Base-by-base conservation (phyloP, 2,797 vertebrate genomes). In the Rachycentron canadum region DNA sequence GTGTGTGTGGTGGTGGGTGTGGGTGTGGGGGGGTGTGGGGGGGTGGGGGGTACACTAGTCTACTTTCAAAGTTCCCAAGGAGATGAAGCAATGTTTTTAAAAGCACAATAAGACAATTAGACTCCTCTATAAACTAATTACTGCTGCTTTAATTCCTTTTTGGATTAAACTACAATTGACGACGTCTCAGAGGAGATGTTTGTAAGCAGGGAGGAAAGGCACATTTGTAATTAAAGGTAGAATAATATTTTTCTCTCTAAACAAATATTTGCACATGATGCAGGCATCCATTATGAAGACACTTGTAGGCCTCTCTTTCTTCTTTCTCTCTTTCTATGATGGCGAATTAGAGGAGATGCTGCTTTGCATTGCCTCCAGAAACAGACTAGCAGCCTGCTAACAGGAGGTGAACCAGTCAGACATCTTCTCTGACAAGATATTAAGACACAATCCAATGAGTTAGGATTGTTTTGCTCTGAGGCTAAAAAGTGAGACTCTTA, bases 21-120 rank as follows among this genome's bases (percentile, higher is more conserved):
- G n/a, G n/a, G n/a, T n/a, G 50, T 25, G 4, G 70, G 55, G 52
- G 61, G 73, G n/a, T n/a, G n/a, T 49, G 64, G 71, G 78, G 43
- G 45, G 73, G 68, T 8, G 45, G 64, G 78, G 80, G 83, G 89
- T 85, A 91, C 81, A 74, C 80, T 85, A 89, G 87, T 87, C 85
- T 79, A 91, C 83, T 95, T 95, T 90, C 85, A 93, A 93, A 93
- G 89, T 93, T 94, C 86, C 87, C 10, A 71, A 91, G 84, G 93
- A 95, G 91, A 94, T 88, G 88, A 93, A 94, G 91, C 86, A 87
- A 83, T 83, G 88, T 89, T 92, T 94, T 91, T 76, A 89, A 93
- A 93, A 85, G 79, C 86, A 92, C 88, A 93, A 93, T 92, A 92
- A 94, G 91, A 94, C 94, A 93, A 95, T 95, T 91, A 95, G 87